phyloP scores from a whole-genome alignment of 53 echinoderm and acorn worm species.

The Actinopyga echinites region DNA sequence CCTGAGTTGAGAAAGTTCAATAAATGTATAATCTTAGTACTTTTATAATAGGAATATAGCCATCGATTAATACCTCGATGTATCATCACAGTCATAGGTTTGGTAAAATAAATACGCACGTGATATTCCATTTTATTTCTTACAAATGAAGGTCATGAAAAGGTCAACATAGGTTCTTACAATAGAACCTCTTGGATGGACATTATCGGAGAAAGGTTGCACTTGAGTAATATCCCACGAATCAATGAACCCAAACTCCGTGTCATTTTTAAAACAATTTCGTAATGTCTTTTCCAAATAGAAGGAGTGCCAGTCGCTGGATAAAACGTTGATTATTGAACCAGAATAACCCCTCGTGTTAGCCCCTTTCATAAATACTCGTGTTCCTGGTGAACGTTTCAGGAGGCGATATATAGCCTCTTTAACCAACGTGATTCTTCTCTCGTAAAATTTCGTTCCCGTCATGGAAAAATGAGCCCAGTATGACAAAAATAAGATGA shows the following conservation, averaged over 20 bases:
- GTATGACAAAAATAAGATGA: slow-evolving; percentile 16
- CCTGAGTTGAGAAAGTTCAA: too few relatives aligned
- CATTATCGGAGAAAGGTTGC: not conserved
- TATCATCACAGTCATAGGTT: too few relatives aligned
- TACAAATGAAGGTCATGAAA: slow-evolving; percentile 7
- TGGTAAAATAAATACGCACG: too few relatives aligned
- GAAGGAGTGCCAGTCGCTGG: slow-evolving; percentile 8
- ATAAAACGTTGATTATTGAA: not conserved
- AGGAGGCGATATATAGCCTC: not conserved
- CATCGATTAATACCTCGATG: too few relatives aligned
- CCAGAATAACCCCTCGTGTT: not conserved
- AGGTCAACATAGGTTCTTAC: not conserved
- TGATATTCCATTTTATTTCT: not conserved
- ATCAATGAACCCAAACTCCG: not conserved
- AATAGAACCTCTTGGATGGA: not conserved
- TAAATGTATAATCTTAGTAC: too few relatives aligned
- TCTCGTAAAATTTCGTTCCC: not conserved
- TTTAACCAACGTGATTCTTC: not conserved
- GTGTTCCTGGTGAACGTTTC: not conserved
- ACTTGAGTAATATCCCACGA: slow-evolving; percentile 20
- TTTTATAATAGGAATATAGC: too few relatives aligned
- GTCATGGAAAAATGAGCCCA: slow-evolving; percentile 22
- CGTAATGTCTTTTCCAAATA: not conserved
- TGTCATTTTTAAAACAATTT: not conserved
- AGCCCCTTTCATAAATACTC: not conserved